These are phyloP conservation scores for Pangasius sanitwongsei DNA, from an alignment of 2,797 vertebrate species.

Conservation along the genomic window DNA sequence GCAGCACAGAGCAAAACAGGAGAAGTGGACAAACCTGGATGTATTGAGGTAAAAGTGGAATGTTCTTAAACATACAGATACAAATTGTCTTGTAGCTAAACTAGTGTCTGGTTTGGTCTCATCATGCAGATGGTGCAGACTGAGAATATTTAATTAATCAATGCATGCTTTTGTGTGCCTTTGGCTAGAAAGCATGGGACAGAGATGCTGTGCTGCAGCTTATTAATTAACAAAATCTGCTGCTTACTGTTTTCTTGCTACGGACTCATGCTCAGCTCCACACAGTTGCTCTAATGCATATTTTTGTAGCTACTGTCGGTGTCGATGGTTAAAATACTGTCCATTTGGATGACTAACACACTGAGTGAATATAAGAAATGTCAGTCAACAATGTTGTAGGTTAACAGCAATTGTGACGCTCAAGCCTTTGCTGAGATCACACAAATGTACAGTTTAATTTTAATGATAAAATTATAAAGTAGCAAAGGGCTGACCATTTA, in stretches of 20 bases:
- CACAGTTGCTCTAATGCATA: slow-evolving; percentile 4
- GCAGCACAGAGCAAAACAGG: slow-evolving; percentile 70
- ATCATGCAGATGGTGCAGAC: slow-evolving; percentile 20
- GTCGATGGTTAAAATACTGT: slow-evolving; percentile 6
- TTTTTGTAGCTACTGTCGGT: slow-evolving; percentile 5
- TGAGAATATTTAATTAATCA: slow-evolving; percentile 13
- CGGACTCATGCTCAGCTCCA: slow-evolving; percentile 25
- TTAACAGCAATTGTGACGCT: neutral
- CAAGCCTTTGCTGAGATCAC: neutral
- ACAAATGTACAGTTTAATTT: neutral
- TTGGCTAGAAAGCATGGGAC: slow-evolving; percentile 34
- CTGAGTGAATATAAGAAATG: slow-evolving; percentile 2
- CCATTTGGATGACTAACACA: slow-evolving; percentile 48
- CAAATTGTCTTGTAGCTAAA: neutral
- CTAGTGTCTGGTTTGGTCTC: neutral
- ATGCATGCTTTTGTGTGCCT: slow-evolving; percentile 33
- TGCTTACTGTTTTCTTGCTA: slow-evolving; percentile 34
- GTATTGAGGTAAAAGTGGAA: slow-evolving; percentile 90
- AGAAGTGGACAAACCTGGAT: slow-evolving; percentile 82
- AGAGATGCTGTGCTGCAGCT: slow-evolving; percentile 45
- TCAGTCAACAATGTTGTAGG: neutral
- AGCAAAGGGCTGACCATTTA: neutral
- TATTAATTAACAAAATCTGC: slow-evolving; percentile 30
- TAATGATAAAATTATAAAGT: neutral
- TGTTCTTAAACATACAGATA: neutral